Evolutionary conservation across 2,797 vertebrate species (phyloP).

Genomic region (Aeoliscus strigatus): DNA sequence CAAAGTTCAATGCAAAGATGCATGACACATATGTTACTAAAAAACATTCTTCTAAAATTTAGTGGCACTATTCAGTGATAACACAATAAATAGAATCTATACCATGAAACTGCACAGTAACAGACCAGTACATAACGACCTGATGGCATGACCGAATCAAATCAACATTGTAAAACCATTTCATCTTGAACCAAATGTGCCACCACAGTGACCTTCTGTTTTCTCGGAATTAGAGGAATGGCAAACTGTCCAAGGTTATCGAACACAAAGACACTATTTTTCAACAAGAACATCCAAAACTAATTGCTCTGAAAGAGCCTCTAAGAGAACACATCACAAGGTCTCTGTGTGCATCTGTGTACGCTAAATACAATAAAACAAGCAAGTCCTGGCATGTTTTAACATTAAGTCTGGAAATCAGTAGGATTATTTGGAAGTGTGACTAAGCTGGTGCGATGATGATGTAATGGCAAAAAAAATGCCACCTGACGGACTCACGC

Average conservation of each 20-base stretch:
- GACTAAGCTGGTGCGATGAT: not conserved
- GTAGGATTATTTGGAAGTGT: not conserved
- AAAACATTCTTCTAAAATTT: slow-evolving; percentile 33
- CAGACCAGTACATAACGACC: slow-evolving; percentile 12
- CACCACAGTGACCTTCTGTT: not conserved
- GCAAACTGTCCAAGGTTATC: not conserved
- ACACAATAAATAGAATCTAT: slow-evolving; percentile 28
- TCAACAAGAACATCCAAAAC: slow-evolving; percentile 22
- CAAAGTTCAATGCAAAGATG: slow-evolving; percentile 14
- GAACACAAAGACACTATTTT: slow-evolving; percentile 32
- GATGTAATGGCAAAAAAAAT: slow-evolving; percentile 6
- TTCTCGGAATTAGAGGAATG: slow-evolving; percentile 4
- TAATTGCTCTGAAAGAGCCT: slow-evolving; percentile 22
- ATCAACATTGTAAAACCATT: slow-evolving; percentile 9
- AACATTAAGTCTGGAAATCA: not conserved
- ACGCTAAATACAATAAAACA: slow-evolving; percentile 4
- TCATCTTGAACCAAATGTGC: slow-evolving; percentile 6
- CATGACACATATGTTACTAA: slow-evolving; percentile 11
- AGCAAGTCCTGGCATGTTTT: not conserved
- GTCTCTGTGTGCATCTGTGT: not conserved
- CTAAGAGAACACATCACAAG: slow-evolving; percentile 20
- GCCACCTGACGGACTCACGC: not conserved
- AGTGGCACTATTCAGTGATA: slow-evolving; percentile 11
- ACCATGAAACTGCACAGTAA: slow-evolving; percentile 18
- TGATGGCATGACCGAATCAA: slow-evolving; percentile 13